phyloP scores from a whole-genome alignment of 2,888 invertebrate genomes.

The Eucriotettix oculatus region DNA sequence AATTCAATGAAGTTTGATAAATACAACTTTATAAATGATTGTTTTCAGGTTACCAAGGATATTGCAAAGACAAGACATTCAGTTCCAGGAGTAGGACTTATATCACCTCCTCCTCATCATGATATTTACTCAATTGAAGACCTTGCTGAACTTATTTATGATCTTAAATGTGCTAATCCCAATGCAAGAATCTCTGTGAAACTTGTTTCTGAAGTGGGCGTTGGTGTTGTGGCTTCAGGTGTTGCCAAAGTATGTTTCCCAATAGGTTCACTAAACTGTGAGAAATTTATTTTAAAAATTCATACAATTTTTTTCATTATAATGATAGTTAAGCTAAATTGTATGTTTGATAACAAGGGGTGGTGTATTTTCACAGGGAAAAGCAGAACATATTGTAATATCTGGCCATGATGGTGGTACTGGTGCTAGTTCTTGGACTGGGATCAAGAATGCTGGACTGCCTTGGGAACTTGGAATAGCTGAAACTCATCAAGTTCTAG shows the following conservation, averaged over 20 bases:
- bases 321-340: neutral
- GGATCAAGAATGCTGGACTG: slow-evolving; percentile 92
- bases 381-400: slow-evolving; percentile 96
- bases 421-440: slow-evolving; percentile 97
- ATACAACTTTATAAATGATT: neutral
- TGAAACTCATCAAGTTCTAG: slow-evolving; percentile 94
- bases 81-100: slow-evolving; percentile 90
- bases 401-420: slow-evolving; percentile 99
- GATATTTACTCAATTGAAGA: slow-evolving; percentile 99
- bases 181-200: slow-evolving; percentile 90
- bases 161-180: slow-evolving; percentile 94
- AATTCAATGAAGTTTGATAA: neutral
- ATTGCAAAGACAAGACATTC: slow-evolving; percentile 93
- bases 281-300: neutral
- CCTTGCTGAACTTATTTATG: slow-evolving; percentile 93
- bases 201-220: slow-evolving; percentile 94
- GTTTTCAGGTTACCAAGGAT: slow-evolving; percentile 68
- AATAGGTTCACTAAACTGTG: neutral
- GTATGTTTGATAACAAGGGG: slow-evolving; percentile 5
- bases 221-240: slow-evolving; percentile 97
- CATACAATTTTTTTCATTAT: too few relatives aligned
- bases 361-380: slow-evolving; percentile 42
- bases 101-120: slow-evolving; percentile 98
- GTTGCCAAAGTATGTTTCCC: slow-evolving; percentile 65
- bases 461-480: slow-evolving; percentile 98